Conservation (phyloP, 2,797 vertebrate genomes). For the Heliangelus exortis region DNA sequence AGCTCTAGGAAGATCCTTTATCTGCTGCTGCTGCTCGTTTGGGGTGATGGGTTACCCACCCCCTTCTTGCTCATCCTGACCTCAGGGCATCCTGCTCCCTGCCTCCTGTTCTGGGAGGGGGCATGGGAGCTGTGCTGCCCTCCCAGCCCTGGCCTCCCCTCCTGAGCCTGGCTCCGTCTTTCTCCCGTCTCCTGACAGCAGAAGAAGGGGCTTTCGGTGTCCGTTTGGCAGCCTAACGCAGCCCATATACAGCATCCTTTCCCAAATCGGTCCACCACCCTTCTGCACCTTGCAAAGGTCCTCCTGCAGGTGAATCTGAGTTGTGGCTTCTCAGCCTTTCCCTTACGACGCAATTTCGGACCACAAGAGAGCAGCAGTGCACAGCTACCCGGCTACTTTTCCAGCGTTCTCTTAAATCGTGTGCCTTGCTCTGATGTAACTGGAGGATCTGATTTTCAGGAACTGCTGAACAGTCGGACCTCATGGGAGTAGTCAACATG, state of each 20-base stretch:
- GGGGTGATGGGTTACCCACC: neutral
- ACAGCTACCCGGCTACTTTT: neutral
- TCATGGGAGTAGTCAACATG: neutral
- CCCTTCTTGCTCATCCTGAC: neutral
- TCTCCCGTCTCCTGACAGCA: neutral
- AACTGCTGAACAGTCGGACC: neutral
- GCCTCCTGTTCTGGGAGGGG: neutral
- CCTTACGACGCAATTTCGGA: neutral
- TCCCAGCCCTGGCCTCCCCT: neutral
- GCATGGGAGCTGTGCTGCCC: fast-evolving
- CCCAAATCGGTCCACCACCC: neutral
- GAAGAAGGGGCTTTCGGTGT: neutral
- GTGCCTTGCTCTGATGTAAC: neutral
- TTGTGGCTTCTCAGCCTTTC: neutral
- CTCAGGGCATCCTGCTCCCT: fast-evolving
- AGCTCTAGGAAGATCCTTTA: neutral
- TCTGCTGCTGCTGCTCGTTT: neutral
- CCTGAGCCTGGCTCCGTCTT: fast-evolving
- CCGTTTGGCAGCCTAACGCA: neutral
- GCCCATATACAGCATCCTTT: neutral
- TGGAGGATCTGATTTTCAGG: constrained; percentile 3
- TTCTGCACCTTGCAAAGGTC: neutral
- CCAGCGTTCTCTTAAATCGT: neutral
- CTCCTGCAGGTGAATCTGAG: fast-evolving
- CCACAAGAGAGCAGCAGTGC: constrained; percentile 53